Evolutionary conservation across 2,113 vertebrate genomes (phyloP).

Genomic region (Formicarius rufipectus): DNA sequence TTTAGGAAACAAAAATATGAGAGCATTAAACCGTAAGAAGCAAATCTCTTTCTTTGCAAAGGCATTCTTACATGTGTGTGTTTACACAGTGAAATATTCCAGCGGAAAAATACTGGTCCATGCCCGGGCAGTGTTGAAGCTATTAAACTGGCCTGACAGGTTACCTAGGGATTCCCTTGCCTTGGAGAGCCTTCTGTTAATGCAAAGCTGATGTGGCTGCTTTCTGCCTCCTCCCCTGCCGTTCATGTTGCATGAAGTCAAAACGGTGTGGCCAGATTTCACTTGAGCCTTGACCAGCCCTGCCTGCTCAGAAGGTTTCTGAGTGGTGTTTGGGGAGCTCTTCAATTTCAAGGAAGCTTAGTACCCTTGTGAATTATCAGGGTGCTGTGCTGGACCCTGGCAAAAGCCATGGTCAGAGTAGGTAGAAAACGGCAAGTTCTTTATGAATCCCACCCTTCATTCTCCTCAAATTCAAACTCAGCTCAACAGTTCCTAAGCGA

Average conservation of each 20-base stretch:
- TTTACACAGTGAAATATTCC: background rate
- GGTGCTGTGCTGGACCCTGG: background rate
- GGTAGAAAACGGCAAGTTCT: background rate
- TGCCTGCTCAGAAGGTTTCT: background rate
- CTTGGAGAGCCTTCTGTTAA: background rate
- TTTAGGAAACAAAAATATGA: background rate
- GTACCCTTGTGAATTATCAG: background rate
- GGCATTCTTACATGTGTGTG: fast-evolving
- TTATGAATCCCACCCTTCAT: background rate
- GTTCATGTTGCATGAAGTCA: background rate
- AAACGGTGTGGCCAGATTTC: background rate
- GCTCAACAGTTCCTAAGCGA: background rate
- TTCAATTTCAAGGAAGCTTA: background rate
- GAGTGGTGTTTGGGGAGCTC: background rate
- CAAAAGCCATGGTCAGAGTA: background rate
- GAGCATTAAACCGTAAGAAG: background rate
- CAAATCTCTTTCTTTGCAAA: background rate
- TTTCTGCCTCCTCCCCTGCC: background rate
- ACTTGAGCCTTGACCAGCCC: constrained; percentile 18
- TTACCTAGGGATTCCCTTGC: background rate
- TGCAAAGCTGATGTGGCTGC: background rate
- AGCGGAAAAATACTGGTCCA: background rate
- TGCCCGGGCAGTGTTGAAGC: background rate
- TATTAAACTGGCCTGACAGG: background rate
- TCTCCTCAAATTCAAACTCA: background rate